Conservation (phyloP, 2,113 vertebrate species). For the Heterochromis multidens region DNA sequence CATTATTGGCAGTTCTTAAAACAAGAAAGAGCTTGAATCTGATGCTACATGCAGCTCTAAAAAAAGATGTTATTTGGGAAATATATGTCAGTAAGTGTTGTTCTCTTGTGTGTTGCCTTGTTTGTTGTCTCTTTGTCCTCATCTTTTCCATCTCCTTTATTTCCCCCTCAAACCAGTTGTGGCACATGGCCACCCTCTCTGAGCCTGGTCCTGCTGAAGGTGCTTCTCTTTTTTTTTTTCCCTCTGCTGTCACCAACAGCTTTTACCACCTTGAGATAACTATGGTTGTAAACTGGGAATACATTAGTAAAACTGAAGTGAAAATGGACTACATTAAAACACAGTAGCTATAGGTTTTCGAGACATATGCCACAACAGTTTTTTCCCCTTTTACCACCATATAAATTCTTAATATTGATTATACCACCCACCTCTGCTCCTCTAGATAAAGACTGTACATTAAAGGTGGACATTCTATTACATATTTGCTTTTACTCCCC, state of each 20-base stretch:
- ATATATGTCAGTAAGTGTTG: background rate
- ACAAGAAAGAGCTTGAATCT: background rate
- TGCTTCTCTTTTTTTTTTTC: background rate
- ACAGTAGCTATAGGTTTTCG: too few relatives aligned
- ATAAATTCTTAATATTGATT: background rate
- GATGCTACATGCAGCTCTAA: background rate
- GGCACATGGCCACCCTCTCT: background rate
- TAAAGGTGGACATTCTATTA: background rate
- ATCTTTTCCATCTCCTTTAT: background rate
- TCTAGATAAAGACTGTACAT: background rate
- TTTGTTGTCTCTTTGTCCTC: background rate
- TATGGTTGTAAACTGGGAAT: too few relatives aligned
- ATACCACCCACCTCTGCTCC: background rate
- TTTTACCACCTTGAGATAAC: background rate
- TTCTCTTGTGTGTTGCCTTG: background rate
- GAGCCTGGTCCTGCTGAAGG: background rate
- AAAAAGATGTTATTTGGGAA: background rate
- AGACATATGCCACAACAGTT: too few relatives aligned
- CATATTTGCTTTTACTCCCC: background rate
- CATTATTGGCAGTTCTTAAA: slow-evolving; percentile 3
- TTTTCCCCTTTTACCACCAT: background rate
- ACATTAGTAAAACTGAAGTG: too few relatives aligned
- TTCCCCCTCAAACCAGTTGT: background rate
- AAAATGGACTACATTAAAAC: too few relatives aligned
- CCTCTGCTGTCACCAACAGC: background rate